phyloP scores from a whole-genome alignment of 2,113 vertebrate species.

The Sander lucioperca region DNA sequence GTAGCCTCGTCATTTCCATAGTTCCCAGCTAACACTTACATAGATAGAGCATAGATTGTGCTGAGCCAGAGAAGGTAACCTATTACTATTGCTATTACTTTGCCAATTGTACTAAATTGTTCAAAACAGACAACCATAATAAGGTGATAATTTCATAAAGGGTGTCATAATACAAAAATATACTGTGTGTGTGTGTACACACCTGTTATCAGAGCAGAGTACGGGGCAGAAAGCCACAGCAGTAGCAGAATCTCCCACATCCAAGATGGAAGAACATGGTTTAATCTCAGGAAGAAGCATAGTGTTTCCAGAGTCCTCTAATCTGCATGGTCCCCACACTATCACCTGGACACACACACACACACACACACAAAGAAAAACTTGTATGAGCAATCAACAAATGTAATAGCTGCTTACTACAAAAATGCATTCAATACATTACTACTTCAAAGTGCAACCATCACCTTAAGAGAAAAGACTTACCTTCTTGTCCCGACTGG shows the following conservation, averaged over 20 bases:
- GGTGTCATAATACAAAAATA: neutral
- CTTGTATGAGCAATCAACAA: neutral
- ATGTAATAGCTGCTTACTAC: neutral
- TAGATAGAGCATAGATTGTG: neutral
- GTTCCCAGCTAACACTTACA: neutral
- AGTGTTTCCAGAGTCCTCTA: slow-evolving; percentile 56
- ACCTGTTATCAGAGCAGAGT: slow-evolving; percentile 84
- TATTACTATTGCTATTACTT: too few relatives aligned
- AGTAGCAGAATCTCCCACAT: slow-evolving; percentile 92
- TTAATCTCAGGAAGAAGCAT: slow-evolving; percentile 66
- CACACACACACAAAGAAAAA: neutral
- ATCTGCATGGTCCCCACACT: slow-evolving; percentile 89
- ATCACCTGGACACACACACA: slow-evolving; percentile 86
- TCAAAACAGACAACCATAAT: neutral
- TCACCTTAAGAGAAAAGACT: slow-evolving; percentile 17
- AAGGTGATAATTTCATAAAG: too few relatives aligned
- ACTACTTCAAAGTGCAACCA: neutral
- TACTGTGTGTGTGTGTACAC: slow-evolving; percentile 52
- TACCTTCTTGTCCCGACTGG: slow-evolving; percentile 98
- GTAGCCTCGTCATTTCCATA: neutral
- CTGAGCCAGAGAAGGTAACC: neutral
- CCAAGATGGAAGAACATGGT: slow-evolving; percentile 90
- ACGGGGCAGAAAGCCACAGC: slow-evolving; percentile 88
- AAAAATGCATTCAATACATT: neutral
- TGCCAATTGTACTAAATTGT: too few relatives aligned